A percentile compares a stretch with the other conserved stretches of the same genome.
phyloP scores from a whole-genome alignment of 2,113 vertebrate genomes.

The Miniopterus natalensis region DNA sequence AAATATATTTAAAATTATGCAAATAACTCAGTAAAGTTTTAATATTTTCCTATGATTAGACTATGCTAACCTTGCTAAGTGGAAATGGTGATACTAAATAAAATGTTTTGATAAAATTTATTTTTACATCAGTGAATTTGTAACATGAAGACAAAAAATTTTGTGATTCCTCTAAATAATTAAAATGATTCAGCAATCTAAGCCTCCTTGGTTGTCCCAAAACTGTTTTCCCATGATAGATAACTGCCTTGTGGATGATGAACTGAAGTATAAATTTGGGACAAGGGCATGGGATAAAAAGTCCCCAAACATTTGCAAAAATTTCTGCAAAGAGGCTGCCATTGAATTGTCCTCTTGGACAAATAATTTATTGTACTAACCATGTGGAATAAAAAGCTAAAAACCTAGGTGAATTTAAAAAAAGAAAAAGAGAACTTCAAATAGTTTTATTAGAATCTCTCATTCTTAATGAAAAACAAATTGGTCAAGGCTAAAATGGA shows the following conservation, averaged over 20 bases:
- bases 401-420: constrained; percentile 18
- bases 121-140: neutral
- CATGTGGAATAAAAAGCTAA: neutral
- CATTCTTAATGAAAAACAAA: neutral
- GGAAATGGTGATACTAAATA: neutral
- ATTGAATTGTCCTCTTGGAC: neutral
- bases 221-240: neutral
- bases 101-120: neutral
- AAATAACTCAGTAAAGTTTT: constrained; percentile 55
- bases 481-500: neutral
- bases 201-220: neutral
- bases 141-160: constrained; percentile 1
- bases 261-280: neutral
- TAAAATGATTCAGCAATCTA: neutral
- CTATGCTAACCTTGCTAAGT: neutral
- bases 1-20: neutral
- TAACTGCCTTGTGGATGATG: neutral
- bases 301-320: neutral
- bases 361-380: neutral
- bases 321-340: neutral
- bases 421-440: neutral
- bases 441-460: neutral
- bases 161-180: neutral
- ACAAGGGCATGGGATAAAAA: neutral
- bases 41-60: neutral